Evolutionary conservation across 1,140 invertebrate species (phyloP), one percentile per base, ranked within the genome.

Genomic region (Sycophaga agraensis): DNA sequence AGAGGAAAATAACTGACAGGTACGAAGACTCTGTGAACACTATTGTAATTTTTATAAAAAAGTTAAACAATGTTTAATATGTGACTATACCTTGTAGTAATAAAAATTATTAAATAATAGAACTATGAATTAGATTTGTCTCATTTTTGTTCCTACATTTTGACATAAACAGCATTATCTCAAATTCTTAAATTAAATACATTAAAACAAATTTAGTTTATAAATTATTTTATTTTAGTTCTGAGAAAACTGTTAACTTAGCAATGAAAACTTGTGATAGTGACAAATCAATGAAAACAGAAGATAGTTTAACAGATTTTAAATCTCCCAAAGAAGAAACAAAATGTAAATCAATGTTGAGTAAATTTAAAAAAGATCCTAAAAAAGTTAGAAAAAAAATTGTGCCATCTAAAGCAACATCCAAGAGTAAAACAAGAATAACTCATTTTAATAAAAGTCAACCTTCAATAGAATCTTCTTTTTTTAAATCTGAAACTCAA

Each of bases 281-380:
- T 19, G 3, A 12, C 28, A 9, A 31, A 14, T 12, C 0, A n/a
- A n/a, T 19, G 7, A 21, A 34, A 40, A 22, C 28, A 31, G 28
- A 48, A 56, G 72, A 77, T 6, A 77, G 69, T 59, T 60, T 80
- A 49, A 24, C 54, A 28, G 75, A 79, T 66, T 80, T 80, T 58
- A 74, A 73, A 69, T 75, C 74, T 1, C 75, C 78, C 8, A 66
- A 69, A 56, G 54, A 45, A 55, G 50, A 46, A 61, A 50, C 46
- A 22, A 14, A 6, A 17, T 17, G 2, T 2, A 39, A 59, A 22
- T n/a, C 42, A 48, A 63, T 55, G 7, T 48, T 49, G 9, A 67
- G 63, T 43, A 66, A 64, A 64, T 39, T 56, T 40, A 60, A 69
- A 37, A 24, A 68, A 31, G 37, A 66, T 39, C 50, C 24, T 50